Evolutionary conservation across 2,113 vertebrate genomes (phyloP).

Genomic region (Mungos mungo): DNA sequence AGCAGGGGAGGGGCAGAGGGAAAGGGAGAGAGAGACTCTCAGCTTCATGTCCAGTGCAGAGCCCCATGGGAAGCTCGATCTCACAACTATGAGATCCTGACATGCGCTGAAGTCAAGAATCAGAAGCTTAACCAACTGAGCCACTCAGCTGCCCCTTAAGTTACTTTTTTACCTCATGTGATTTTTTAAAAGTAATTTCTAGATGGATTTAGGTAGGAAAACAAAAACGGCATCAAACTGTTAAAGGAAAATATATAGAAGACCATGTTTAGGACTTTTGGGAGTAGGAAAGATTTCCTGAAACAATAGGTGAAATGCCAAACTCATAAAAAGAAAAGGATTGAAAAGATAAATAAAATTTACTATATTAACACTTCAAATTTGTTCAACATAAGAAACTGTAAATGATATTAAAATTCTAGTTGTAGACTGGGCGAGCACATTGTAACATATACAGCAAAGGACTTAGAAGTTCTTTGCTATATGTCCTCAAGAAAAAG

Average conservation of each 20-base stretch:
- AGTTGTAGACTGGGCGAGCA: not conserved
- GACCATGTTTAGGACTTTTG: not conserved
- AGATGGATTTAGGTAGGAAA: not conserved
- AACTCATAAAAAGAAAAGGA: not conserved
- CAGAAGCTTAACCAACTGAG: too few relatives aligned
- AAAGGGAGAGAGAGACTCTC: too few relatives aligned
- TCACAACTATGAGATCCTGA: too few relatives aligned
- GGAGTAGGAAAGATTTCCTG: not conserved
- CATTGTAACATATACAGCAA: not conserved
- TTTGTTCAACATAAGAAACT: slow-evolving; percentile 15
- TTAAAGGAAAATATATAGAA: not conserved
- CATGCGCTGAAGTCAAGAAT: too few relatives aligned
- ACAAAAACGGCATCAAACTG: not conserved
- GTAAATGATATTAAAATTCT: not conserved
- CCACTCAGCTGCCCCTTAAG: not conserved
- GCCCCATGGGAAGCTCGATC: too few relatives aligned
- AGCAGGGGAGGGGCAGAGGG: too few relatives aligned
- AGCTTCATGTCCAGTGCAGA: too few relatives aligned
- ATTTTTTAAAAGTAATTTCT: not conserved
- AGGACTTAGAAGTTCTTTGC: not conserved
- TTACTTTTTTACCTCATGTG: not conserved
- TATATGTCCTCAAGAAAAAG: not conserved
- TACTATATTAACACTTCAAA: slow-evolving; percentile 1
- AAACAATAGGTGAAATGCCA: not conserved
- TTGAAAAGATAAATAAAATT: not conserved